These are phyloP conservation scores for Pseudomyrmex sp. DNA, from an alignment of 1,140 invertebrate species.

Conservation along the genomic window DNA sequence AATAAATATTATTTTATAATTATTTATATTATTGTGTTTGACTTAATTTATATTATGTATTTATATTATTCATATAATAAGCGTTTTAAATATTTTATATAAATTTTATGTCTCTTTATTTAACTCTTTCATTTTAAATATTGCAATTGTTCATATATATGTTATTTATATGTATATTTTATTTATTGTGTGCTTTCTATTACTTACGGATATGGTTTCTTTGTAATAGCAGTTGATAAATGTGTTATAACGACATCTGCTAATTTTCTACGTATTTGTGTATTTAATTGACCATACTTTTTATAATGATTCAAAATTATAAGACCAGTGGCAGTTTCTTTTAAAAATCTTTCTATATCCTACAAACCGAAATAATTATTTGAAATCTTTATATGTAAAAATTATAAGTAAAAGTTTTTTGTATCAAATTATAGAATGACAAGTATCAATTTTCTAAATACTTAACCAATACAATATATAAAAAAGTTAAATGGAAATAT, in stretches of 20 bases:
- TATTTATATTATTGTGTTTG: neutral
- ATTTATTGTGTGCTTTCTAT: neutral
- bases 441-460: neutral
- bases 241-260: slow-evolving; percentile 9
- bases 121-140: too few species aligned
- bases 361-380: neutral
- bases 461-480: neutral
- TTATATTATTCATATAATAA: too few species aligned
- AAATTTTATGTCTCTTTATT: too few species aligned
- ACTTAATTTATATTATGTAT: too few species aligned
- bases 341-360: slow-evolving; percentile 1
- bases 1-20: neutral
- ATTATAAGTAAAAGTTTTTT: neutral
- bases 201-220: slow-evolving; percentile 11
- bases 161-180: neutral
- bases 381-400: neutral
- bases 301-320: slow-evolving; percentile 9
- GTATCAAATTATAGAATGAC: neutral
- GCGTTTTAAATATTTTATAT: too few species aligned
- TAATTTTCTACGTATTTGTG: neutral
- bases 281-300: slow-evolving; percentile 3
- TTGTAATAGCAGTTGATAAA: neutral
- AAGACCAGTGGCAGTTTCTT: neutral
- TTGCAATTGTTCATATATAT: neutral
- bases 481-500: neutral